Evolutionary conservation across 2,113 vertebrate species (phyloP), one percentile per base, ranked within the genome.

Genomic region (Ammodytes dubius): DNA sequence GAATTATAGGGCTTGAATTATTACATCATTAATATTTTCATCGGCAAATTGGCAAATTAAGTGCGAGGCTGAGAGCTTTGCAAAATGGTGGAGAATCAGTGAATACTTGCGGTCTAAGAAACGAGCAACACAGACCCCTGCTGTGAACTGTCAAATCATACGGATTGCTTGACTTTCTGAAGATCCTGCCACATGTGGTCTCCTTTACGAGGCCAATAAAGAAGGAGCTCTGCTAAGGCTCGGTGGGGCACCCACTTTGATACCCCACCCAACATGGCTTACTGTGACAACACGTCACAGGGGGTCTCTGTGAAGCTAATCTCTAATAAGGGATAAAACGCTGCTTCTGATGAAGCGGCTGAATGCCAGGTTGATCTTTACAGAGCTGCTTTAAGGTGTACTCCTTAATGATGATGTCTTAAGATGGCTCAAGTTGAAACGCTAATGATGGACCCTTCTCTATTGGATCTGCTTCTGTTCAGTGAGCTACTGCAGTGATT

Each of bases 231-330:
- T 72, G 83, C 81, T 88, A 71, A 88, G 60, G 81, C 93, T 92
- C 91, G 7, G 87, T 91, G 92, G 94, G 94, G 90, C 83, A 78
- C 59, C 83, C 56, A 75, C 94, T 96, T 95, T 95, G 95, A 96
- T 94, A 92, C 81, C 84, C 67, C 70, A 63, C 89, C 87, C 78
- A 90, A 88, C 90, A 79, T 82, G 83, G 92, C 88, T 93, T 88
- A 91, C 91, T 85, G 93, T 93, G 94, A 95, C 94, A 93, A 87
- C 78, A 54, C 88, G 27, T 91, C 68, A 89, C 86, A 89, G 93
- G 91, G 91, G 90, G 91, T 88, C 87, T 92, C 82, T 93, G 83
- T 89, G 92, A 90, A 93, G 87, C 79, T 95, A 91, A 95, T 95
- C 92, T 93, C 92, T 94, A 92, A 94, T 94, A 91, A 93, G 87